Evolutionary conservation across 2,113 vertebrate genomes (phyloP), one percentile per base, ranked within the genome.

Genomic region (Lates calcarifer): DNA sequence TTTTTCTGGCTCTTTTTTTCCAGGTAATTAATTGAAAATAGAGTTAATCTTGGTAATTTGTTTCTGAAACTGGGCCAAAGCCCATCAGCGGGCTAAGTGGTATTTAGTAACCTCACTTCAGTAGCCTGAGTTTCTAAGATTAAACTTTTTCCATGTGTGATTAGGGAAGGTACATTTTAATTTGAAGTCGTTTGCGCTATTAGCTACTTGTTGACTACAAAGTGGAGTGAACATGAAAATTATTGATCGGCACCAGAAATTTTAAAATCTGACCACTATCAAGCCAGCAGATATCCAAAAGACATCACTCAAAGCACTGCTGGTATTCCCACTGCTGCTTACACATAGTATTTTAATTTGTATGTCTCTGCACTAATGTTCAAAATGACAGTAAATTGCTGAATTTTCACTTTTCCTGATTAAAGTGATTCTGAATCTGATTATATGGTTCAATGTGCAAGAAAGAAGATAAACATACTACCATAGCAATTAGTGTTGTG

Each of bases 21-120:
- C 37, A 45, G 28, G 37, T 18, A 88, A 88, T 83, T 70, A 75
- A 88, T 86, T 76, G 67, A 87, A 79, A 89, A 86, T 64, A 6
- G 35, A 87, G 79, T 67, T 85, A 78, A 93, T 86, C 72, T 41
- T 76, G 31, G 62, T 76, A 85, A 86, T 85, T 79, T 85, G 72
- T 62, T 70, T 79, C 65, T 63, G 51, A 85, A 83, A 87, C n/a
- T 75, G 76, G 74, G 67, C 83, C 64, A 73, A 73, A 84, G 37
- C 70, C n/a, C 63, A 72, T 86, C 70, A 82, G 67, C 45, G 43
- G 55, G 65, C 58, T 70, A 70, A 81, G 64, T 45, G 64, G 71
- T 63, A 64, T 74, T 85, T 49, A 67, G 47, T 61, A 73, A 76
- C 63, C 66, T 84, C 14, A 60, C 75, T 66, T 47, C n/a, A 64